Evolutionary conservation across 2,888 invertebrate species (phyloP).

Genomic region (Pimpla rufipes): DNA sequence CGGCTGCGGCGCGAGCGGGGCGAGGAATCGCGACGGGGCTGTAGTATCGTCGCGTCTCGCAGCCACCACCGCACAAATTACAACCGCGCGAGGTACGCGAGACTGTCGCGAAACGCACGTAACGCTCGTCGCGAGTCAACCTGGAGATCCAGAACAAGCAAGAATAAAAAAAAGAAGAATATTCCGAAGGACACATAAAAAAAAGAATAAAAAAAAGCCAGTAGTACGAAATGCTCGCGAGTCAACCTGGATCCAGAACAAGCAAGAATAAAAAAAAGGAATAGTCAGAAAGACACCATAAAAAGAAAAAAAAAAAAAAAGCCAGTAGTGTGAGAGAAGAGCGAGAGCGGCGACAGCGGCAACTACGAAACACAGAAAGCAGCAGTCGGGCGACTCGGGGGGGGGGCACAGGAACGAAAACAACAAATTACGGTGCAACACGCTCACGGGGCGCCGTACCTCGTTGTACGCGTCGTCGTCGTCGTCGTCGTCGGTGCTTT

Average conservation of each 20-base stretch:
- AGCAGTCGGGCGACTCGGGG: slow-evolving; percentile 66
- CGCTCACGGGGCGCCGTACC: slow-evolving; percentile 44
- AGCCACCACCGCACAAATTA: background rate
- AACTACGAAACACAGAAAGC: slow-evolving; percentile 47
- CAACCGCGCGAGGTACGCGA: background rate
- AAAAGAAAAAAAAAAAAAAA: slow-evolving; percentile 28
- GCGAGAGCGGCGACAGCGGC: slow-evolving; percentile 23
- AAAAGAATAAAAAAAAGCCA: too few relatives aligned
- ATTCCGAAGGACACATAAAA: too few relatives aligned
- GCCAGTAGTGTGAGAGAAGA: slow-evolving; percentile 27
- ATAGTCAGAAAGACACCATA: background rate
- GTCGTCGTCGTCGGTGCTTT: slow-evolving; percentile 58
- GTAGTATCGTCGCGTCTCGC: background rate
- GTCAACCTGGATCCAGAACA: too few relatives aligned
- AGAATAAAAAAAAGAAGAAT: too few relatives aligned
- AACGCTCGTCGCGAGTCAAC: too few relatives aligned
- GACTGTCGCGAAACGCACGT: background rate
- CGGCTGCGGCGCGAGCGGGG: background rate
- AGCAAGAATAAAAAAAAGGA: background rate
- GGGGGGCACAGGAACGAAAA: slow-evolving; percentile 75
- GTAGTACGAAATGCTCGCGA: too few relatives aligned
- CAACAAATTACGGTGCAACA: slow-evolving; percentile 62
- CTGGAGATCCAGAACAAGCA: too few relatives aligned
- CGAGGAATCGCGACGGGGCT: background rate
- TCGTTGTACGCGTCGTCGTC: slow-evolving; percentile 70